Evolutionary conservation across 1,140 invertebrate genomes (phyloP).

Genomic region (Agrypnia vestita): DNA sequence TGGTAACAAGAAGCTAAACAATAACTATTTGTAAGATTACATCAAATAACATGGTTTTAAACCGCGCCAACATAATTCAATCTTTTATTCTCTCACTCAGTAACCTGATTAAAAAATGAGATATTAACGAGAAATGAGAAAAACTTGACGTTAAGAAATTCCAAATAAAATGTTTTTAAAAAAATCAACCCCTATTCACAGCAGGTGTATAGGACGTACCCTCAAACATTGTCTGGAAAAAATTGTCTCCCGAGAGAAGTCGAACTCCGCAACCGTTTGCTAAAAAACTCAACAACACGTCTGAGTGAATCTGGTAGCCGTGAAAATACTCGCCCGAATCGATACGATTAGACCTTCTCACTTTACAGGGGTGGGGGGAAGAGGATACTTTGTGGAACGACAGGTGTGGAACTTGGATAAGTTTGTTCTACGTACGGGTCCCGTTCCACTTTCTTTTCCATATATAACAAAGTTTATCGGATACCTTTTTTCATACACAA

Average conservation of each 20-base stretch:
- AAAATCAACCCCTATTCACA: too few species aligned
- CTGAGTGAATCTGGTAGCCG: constrained; percentile 42
- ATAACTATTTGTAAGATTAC: too few species aligned
- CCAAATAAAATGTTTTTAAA: too few species aligned
- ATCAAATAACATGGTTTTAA: too few species aligned
- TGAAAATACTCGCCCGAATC: constrained; percentile 48
- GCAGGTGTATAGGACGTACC: too few species aligned
- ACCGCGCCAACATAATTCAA: too few species aligned
- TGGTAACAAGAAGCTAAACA: too few species aligned
- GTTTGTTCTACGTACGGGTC: constrained; percentile 38
- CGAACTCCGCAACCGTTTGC: constrained; percentile 21
- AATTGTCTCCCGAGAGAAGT: too few species aligned
- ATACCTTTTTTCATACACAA: constrained; percentile 37
- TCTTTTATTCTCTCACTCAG: too few species aligned
- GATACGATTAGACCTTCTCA: constrained; percentile 51
- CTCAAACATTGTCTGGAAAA: not conserved
- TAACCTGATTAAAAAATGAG: too few species aligned
- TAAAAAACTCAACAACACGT: constrained; percentile 43
- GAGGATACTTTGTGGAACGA: constrained; percentile 50
- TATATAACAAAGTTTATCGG: constrained; percentile 42
- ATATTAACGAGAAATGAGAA: too few species aligned
- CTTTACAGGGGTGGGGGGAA: constrained; percentile 15
- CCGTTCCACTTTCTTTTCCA: constrained; percentile 34
- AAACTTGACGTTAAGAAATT: too few species aligned
- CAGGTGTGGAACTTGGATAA: constrained; percentile 58